Percentiles rank a stretch among this genome's conserved stretches.
Evolutionary conservation across 2,797 vertebrate genomes (phyloP).

Genomic region (Neoniphon sammara): DNA sequence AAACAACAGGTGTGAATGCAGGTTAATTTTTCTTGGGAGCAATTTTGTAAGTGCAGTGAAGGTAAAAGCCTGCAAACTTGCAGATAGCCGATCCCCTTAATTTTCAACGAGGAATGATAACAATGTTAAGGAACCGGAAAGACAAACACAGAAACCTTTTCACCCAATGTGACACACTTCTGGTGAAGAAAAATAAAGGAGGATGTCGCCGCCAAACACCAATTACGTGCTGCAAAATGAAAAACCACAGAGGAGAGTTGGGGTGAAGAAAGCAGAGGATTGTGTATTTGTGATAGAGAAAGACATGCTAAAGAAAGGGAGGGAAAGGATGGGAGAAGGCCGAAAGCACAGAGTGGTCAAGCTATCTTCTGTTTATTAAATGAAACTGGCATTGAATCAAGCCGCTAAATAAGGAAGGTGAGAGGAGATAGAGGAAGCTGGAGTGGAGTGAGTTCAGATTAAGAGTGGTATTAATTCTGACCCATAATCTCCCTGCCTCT

Average conservation of each 20-base stretch:
- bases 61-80: not conserved
- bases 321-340: constrained; percentile 25
- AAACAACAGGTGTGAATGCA: not conserved
- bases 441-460: constrained; percentile 73
- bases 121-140: not conserved
- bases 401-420: constrained; percentile 40
- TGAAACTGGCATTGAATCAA: constrained; percentile 58
- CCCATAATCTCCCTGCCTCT: constrained; percentile 77
- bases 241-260: constrained; percentile 8
- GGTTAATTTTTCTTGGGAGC: not conserved
- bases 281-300: constrained; percentile 34
- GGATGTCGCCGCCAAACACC: constrained; percentile 4
- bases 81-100: too few species aligned
- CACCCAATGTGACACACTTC: not conserved
- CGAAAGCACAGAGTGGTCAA: constrained; percentile 23
- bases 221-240: constrained; percentile 7
- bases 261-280: constrained; percentile 6
- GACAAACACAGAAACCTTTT: not conserved
- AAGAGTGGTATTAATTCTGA: constrained; percentile 80
- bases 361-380: constrained; percentile 63
- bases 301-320: constrained; percentile 15
- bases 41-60: not conserved
- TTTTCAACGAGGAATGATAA: not conserved
- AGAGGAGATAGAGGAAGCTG: constrained; percentile 53
- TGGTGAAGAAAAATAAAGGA: constrained; percentile 2